A percentile compares a stretch with the other conserved stretches of the same genome.
Conservation (phyloP, 1,140 invertebrate species). For the Globodera rostochiensis region DNA sequence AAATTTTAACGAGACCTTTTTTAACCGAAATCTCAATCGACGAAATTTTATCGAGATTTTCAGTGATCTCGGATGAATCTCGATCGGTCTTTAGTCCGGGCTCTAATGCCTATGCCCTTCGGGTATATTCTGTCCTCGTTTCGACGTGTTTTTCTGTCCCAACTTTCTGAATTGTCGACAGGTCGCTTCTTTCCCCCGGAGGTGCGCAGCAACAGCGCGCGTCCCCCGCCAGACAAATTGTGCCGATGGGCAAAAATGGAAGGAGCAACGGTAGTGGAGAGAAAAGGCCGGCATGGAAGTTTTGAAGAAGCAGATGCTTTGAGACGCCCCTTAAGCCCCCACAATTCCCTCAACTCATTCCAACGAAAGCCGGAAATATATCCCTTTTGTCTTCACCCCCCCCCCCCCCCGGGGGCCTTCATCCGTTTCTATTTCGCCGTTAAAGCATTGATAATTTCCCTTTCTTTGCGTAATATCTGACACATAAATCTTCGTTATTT, state of each 20-base stretch:
- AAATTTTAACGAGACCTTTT: too few species aligned
- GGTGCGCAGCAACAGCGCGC: constrained; percentile 10
- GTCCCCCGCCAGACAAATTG: constrained; percentile 23
- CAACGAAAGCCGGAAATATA: neutral
- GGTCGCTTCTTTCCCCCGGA: constrained; percentile 8
- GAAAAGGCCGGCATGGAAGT: constrained; percentile 48
- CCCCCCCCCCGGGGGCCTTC: neutral
- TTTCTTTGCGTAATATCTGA: neutral
- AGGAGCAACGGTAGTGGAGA: constrained; percentile 3
- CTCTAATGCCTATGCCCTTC: too few species aligned
- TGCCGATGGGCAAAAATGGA: constrained; percentile 6
- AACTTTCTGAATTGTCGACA: neutral
- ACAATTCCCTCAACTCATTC: neutral
- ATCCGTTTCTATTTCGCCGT: neutral
- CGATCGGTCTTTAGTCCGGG: too few species aligned
- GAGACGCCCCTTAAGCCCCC: neutral
- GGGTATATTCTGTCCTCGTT: neutral
- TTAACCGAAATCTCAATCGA: too few species aligned
- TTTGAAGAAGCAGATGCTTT: constrained; percentile 35
- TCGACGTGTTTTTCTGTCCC: neutral
- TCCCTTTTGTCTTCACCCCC: neutral
- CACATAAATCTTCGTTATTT: neutral
- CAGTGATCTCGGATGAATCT: too few species aligned
- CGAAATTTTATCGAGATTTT: neutral
- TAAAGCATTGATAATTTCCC: neutral